Evolutionary conservation across 1,140 invertebrate species (phyloP).

Genomic region (Oscheius sp.): DNA sequence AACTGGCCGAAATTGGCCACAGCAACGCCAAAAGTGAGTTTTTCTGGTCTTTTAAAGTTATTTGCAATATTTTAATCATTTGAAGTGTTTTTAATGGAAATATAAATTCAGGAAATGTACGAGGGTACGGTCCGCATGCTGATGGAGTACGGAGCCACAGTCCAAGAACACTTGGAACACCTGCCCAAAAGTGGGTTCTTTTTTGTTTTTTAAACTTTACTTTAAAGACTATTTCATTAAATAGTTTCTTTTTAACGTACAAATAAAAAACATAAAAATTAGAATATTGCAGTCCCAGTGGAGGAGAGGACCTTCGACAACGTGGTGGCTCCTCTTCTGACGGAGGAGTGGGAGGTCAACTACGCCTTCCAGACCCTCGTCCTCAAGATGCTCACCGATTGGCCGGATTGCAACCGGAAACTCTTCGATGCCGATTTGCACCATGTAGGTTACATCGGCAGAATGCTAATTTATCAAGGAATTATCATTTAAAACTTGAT

Average conservation of each 20-base stretch:
- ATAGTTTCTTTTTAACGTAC: background rate
- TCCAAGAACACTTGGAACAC: slow-evolving; percentile 53
- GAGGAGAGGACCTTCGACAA: slow-evolving; percentile 48
- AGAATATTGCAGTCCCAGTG: slow-evolving; percentile 14
- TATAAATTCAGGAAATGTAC: slow-evolving; percentile 54
- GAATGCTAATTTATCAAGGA: background rate
- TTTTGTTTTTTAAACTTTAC: background rate
- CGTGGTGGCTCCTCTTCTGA: slow-evolving; percentile 53
- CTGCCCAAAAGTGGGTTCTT: slow-evolving; percentile 46
- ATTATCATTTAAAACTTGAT: background rate
- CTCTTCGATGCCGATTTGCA: slow-evolving; percentile 52
- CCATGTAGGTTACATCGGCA: slow-evolving; percentile 39
- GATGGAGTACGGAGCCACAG: slow-evolving; percentile 57
- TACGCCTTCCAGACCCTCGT: slow-evolving; percentile 56
- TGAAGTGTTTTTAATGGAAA: no score
- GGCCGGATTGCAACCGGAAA: slow-evolving; percentile 48
- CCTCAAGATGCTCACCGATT: slow-evolving; percentile 60
- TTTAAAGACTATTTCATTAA: background rate
- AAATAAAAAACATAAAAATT: background rate
- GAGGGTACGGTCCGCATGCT: slow-evolving; percentile 56
- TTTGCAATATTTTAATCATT: no score
- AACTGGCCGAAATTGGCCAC: slow-evolving; percentile 54
- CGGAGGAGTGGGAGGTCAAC: slow-evolving; percentile 54
- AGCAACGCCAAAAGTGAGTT: slow-evolving; percentile 48
- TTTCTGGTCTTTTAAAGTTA: no score